Conservation (phyloP, 2,888 invertebrate genomes). For the Drosophila tanythrix region DNA sequence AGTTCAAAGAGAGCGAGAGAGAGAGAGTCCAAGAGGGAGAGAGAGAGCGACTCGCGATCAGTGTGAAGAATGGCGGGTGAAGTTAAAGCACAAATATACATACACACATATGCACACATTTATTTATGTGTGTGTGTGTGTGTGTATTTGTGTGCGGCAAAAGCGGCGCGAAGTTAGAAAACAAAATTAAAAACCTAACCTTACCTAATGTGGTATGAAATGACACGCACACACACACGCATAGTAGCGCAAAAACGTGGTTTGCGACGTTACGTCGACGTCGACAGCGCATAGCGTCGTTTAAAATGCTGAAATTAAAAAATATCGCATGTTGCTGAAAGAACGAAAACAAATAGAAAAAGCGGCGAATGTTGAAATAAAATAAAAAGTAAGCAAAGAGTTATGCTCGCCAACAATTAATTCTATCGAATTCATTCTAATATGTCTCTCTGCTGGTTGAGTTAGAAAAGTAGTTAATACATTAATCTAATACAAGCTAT, state of each 20-base stretch:
- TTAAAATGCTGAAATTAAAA: slow-evolving; percentile 48
- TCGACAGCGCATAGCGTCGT: slow-evolving; percentile 63
- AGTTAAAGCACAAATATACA: slow-evolving; percentile 31
- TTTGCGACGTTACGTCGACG: slow-evolving; percentile 28
- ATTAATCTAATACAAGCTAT: slow-evolving; percentile 42
- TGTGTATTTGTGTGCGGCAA: slow-evolving; percentile 18
- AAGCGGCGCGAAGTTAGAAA: slow-evolving; percentile 60
- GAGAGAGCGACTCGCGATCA: slow-evolving; percentile 28
- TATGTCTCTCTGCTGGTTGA: background rate
- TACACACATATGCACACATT: background rate
- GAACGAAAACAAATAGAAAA: slow-evolving; percentile 29
- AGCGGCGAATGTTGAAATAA: slow-evolving; percentile 19
- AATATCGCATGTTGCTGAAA: slow-evolving; percentile 38
- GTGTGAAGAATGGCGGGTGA: slow-evolving; percentile 30
- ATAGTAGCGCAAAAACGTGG: slow-evolving; percentile 71
- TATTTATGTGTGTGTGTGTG: background rate
- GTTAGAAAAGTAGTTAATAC: slow-evolving; percentile 17
- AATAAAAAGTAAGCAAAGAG: slow-evolving; percentile 18
- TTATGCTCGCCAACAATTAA: background rate
- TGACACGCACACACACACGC: slow-evolving; percentile 45
- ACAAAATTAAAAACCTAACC: slow-evolving; percentile 80
- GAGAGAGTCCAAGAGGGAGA: slow-evolving; percentile 2
- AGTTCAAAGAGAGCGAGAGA: slow-evolving; percentile 11
- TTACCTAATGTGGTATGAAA: slow-evolving; percentile 80
- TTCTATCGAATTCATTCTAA: background rate